phyloP scores from a whole-genome alignment of 2,888 invertebrate genomes.

The Zygaena filipendulae region DNA sequence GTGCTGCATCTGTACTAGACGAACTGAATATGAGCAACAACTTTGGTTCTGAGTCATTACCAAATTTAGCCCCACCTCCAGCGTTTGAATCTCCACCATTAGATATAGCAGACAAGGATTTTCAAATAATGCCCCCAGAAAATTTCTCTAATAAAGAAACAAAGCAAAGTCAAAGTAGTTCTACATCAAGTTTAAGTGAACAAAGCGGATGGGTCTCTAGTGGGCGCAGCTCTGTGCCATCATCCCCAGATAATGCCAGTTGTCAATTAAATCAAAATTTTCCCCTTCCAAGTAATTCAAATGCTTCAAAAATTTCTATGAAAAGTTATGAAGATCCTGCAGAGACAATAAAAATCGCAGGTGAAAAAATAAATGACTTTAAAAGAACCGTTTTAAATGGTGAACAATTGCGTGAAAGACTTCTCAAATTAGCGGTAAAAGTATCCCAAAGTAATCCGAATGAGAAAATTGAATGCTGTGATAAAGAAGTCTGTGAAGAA shows the following conservation, averaged over 20 bases:
- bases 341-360: conserved; percentile 29
- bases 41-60: conserved; percentile 76
- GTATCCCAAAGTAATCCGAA: conserved; percentile 48
- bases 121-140: conserved; percentile 60
- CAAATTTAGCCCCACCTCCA: conserved; percentile 74
- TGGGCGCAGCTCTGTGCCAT: conserved; percentile 73
- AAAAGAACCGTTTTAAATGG: conserved; percentile 68
- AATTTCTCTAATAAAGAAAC: conserved; percentile 55
- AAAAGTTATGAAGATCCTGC: conserved; percentile 32
- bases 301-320: conserved; percentile 27
- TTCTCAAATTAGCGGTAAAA: conserved; percentile 72
- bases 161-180: conserved; percentile 56
- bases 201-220: conserved; percentile 92
- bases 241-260: conserved; percentile 69
- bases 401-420: conserved; percentile 73
- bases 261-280: conserved; percentile 63
- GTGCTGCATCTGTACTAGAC: conserved; percentile 66
- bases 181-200: conserved; percentile 79
- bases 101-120: conserved; percentile 60
- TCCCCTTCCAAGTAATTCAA: conserved; percentile 36
- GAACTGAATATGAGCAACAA: conserved; percentile 63
- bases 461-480: conserved; percentile 64
- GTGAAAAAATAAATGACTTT: conserved; percentile 49
- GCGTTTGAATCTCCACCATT: conserved; percentile 69
- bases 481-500: conserved; percentile 61